Evolutionary conservation across 2,113 vertebrate genomes (phyloP).

Genomic region (Lamprotornis superbus): DNA sequence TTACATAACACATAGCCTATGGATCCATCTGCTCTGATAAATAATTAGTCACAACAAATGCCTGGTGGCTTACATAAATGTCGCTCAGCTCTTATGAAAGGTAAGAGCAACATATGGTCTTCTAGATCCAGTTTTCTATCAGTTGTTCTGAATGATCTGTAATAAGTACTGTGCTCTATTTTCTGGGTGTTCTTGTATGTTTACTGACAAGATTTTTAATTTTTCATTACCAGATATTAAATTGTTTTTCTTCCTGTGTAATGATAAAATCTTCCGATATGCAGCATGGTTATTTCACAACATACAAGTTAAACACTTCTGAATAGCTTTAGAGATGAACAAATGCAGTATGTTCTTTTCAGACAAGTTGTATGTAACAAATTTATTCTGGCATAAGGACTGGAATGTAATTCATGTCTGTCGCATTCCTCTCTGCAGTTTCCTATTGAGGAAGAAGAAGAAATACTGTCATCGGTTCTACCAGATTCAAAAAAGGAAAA

Average conservation of each 20-base stretch:
- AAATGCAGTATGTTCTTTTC: neutral
- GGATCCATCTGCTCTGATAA: constrained; percentile 4
- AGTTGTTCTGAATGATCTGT: neutral
- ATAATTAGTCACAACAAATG: constrained; percentile 17
- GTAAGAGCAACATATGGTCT: neutral
- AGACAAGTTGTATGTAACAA: neutral
- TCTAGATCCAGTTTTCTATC: neutral
- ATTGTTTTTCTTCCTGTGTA: neutral
- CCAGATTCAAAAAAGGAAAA: constrained; percentile 86
- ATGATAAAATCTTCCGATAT: neutral
- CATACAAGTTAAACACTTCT: neutral
- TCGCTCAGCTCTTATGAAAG: neutral
- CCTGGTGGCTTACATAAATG: neutral
- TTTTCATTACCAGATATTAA: neutral
- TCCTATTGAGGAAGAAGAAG: constrained; percentile 88
- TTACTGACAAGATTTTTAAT: neutral
- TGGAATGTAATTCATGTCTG: neutral
- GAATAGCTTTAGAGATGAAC: neutral
- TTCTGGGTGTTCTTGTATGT: neutral
- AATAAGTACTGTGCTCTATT: neutral
- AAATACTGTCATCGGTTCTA: constrained; percentile 88
- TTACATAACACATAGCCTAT: neutral
- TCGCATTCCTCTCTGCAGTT: constrained; percentile 61
- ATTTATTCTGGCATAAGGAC: neutral
- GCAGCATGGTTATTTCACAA: neutral